A percentile compares a stretch with the other conserved stretches of the same genome.
phyloP scores from a whole-genome alignment of 1,140 invertebrate genomes.

The Papilio xuthus region DNA sequence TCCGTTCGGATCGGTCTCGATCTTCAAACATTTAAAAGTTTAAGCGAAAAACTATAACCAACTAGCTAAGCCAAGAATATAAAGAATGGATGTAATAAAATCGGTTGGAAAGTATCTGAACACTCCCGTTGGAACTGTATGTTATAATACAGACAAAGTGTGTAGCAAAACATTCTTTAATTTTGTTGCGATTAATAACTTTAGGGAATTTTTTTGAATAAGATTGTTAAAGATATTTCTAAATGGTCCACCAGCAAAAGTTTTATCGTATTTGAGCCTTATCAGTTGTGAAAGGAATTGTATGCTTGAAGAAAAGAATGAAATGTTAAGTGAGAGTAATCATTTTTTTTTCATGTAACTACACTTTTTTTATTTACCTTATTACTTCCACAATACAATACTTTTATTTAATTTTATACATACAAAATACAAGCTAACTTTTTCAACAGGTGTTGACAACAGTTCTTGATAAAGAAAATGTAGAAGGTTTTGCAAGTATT shows the following conservation, averaged over 20 bases:
- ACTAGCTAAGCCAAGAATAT: neutral
- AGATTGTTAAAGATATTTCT: neutral
- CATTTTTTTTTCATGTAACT: no score
- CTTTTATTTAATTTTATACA: neutral
- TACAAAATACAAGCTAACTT: neutral
- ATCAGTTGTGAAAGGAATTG: neutral
- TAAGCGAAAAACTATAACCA: conserved; percentile 51
- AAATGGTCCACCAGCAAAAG: neutral
- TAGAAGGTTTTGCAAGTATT: conserved; percentile 74
- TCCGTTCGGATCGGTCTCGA: neutral
- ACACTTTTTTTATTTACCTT: no score
- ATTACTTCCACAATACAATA: no score
- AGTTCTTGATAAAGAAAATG: conserved; percentile 67
- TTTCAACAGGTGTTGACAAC: conserved; percentile 67
- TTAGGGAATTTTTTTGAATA: neutral
- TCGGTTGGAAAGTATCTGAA: conserved; percentile 69
- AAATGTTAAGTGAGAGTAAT: neutral
- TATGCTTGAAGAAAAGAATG: neutral
- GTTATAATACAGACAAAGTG: conserved; percentile 75
- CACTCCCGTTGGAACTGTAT: conserved; percentile 62
- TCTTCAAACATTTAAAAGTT: neutral
- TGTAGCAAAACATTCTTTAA: conserved; percentile 15
- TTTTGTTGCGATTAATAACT: neutral
- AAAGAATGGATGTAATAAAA: conserved; percentile 66
- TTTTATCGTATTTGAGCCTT: no score